phyloP scores from a whole-genome alignment of 2,113 vertebrate genomes.

The Podiceps cristatus region DNA sequence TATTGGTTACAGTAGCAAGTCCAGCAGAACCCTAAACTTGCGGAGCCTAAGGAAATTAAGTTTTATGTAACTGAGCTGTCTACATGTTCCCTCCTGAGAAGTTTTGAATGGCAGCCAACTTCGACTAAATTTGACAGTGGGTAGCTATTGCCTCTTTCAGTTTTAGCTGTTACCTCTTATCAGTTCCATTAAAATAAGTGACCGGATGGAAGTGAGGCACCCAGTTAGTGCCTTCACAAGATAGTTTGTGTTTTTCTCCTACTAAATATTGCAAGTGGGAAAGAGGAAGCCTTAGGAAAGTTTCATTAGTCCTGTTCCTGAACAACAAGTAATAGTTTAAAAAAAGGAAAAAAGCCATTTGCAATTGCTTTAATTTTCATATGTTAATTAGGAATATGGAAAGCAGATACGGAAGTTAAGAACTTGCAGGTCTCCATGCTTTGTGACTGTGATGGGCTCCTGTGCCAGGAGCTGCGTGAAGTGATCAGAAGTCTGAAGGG shows the following conservation, averaged over 20 bases:
- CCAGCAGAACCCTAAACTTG: not conserved
- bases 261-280: fast-evolving
- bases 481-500: not conserved
- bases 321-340: not conserved
- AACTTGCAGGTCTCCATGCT: not conserved
- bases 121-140: not conserved
- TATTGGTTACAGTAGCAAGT: not conserved
- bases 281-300: not conserved
- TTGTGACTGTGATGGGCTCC: not conserved
- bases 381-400: not conserved
- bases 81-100: not conserved
- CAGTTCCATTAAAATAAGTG: conserved; percentile 15
- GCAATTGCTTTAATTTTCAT: not conserved
- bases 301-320: not conserved
- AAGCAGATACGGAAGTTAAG: not conserved
- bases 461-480: fast-evolving
- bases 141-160: conserved; percentile 15
- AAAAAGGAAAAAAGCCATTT: not conserved
- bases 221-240: not conserved
- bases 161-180: conserved; percentile 20
- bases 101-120: conserved; percentile 38
- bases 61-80: conserved; percentile 18
- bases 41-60: not conserved
- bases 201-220: not conserved
- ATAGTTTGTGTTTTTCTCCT: not conserved